Evolutionary conservation across 2,888 invertebrate genomes (phyloP), one percentile per base, ranked within the genome.

Genomic region (Creontiades dilutus): DNA sequence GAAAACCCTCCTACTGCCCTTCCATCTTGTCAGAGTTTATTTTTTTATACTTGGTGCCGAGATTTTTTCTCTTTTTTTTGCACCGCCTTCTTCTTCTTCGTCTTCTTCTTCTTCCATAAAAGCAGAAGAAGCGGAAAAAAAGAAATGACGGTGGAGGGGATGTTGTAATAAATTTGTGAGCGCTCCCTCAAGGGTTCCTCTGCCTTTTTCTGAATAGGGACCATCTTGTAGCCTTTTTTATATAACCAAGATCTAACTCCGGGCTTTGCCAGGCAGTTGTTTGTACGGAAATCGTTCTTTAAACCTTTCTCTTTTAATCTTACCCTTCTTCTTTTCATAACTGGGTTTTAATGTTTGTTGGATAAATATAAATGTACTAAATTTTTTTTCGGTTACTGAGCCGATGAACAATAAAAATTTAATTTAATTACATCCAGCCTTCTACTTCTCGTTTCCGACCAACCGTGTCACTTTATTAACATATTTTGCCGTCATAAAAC

Each of bases 91-190:
- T 68, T 23, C 68, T 11, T 68, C 23, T 19, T 13, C 19, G 0
- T 68, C n/a, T 68, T 13, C 19, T 68, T 23, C 27, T 68, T 23
- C 27, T 68, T 57, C 57, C 9, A 68, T 68, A 13, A 68, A 68
- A 68, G 11, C 23, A 27, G 19, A 68, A 68, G 68, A 68, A 68
- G 19, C 12, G 12, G 23, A 23, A 68, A 37, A 37, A 37, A 37
- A 37, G 7, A 37, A 23, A 1, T 9, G 13, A 12, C 19, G 23
- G 23, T 12, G 68, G 23, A 68, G 23, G 23, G 57, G 57, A 57
- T 57, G 80, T 81, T 46, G 46, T 82, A 82, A 82, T 82, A 82
- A 82, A 82, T 82, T 82, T 23, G 82, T 19, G 27, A 46, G 46
- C 78, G 46, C 78, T 28, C 47, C 28, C 14, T 47, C 78, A 37